Evolutionary conservation across 2,797 vertebrate species (phyloP).

Genomic region (Hybognathus amarus): DNA sequence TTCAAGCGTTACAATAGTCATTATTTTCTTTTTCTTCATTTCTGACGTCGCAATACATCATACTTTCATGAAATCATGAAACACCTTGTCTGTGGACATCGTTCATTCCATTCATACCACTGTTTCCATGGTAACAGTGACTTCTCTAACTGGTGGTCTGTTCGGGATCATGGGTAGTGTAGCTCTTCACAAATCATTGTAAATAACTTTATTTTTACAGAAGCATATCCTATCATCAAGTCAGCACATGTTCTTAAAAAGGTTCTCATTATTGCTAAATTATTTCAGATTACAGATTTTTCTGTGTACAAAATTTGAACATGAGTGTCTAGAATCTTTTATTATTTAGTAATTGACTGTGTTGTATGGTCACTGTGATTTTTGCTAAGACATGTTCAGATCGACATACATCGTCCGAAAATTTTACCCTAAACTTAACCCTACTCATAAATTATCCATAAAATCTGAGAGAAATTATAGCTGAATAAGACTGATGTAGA

Average conservation of each 20-base stretch:
- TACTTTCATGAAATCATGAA: too few relatives aligned
- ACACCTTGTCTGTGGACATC: too few relatives aligned
- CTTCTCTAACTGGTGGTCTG: background rate
- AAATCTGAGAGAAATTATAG: background rate
- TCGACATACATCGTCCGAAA: too few relatives aligned
- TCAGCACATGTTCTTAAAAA: background rate
- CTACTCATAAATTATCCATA: too few relatives aligned
- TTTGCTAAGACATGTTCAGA: too few relatives aligned
- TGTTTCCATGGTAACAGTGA: background rate
- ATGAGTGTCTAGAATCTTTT: background rate
- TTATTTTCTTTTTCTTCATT: too few relatives aligned
- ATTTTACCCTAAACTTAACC: too few relatives aligned
- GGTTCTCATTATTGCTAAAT: background rate
- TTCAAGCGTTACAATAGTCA: too few relatives aligned
- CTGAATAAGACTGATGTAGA: background rate
- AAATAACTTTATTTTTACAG: background rate
- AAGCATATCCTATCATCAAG: background rate
- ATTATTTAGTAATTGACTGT: background rate
- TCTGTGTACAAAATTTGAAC: background rate
- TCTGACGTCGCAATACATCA: too few relatives aligned
- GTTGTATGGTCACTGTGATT: too few relatives aligned
- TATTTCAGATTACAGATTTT: background rate
- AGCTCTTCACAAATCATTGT: background rate
- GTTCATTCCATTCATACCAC: too few relatives aligned
- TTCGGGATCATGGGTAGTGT: background rate